A percentile compares a stretch with the other conserved stretches of the same genome.
phyloP scores from a whole-genome alignment of 2,888 invertebrate species.

The Lasioglossum villosulum region DNA sequence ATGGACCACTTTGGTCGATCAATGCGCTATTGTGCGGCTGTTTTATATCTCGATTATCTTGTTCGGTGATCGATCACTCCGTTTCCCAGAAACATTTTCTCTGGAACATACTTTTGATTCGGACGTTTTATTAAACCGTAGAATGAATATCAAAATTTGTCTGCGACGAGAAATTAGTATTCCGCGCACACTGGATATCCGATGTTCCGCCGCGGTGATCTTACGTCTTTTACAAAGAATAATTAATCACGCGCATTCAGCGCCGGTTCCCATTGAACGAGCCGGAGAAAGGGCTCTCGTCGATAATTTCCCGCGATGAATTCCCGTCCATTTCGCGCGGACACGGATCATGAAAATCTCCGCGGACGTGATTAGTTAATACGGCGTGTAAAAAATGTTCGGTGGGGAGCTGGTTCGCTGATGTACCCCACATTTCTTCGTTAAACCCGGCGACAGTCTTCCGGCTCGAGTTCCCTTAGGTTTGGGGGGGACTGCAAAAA shows the following conservation, averaged over 20 bases:
- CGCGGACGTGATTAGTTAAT: not conserved
- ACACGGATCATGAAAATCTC: not conserved
- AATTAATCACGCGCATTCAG: not conserved
- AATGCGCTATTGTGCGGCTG: slow-evolving; percentile 10
- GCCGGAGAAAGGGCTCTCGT: too few species aligned
- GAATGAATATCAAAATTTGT: not conserved
- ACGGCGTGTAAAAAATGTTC: not conserved
- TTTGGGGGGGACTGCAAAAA: slow-evolving; percentile 76
- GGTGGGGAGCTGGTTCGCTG: not conserved
- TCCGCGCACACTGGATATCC: not conserved
- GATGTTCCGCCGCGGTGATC: not conserved
- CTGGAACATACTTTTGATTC: too few species aligned
- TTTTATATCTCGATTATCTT: not conserved
- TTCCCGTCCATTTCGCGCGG: not conserved
- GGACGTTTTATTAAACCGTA: not conserved
- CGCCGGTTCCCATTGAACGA: not conserved
- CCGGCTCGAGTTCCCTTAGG: slow-evolving; percentile 53
- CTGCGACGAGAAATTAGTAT: not conserved
- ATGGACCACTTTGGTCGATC: slow-evolving; percentile 46
- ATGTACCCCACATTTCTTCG: slow-evolving; percentile 58
- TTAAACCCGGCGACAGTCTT: slow-evolving; percentile 45
- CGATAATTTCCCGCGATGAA: not conserved
- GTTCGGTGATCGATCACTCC: too few species aligned
- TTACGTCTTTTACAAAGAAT: not conserved
- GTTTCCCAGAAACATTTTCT: not conserved